Evolutionary conservation across 1,140 invertebrate genomes (phyloP), one percentile per base, ranked within the genome.

Genomic region (Linepithema humile): DNA sequence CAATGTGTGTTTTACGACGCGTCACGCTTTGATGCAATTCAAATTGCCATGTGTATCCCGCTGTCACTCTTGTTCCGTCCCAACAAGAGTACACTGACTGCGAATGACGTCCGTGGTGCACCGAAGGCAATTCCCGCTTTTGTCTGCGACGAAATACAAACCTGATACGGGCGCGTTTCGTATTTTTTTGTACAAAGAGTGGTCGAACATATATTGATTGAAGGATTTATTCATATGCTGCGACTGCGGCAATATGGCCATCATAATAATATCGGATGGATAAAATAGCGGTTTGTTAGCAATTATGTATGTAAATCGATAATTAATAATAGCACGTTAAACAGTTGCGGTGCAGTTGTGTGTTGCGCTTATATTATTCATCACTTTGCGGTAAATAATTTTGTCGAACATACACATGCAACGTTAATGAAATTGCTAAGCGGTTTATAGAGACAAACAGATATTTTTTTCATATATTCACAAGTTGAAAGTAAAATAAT

Each of bases 11-110:
- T 80, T 70, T 80, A 69, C 12, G 2, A 55, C 35, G 26, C 64
- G 48, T 69, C 62, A 69, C 38, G 38, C 50, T 70, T 12, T 20
- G 75, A 77, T 70, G 75, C 75, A 70, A 80, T 80, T 70, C 50
- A 80, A 80, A 80, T 80, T 43, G 75, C 45, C 45, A 10, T 17
- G 64, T 45, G 23, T 67, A 45, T 29, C 65, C 40, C 15, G 64
- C 64, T 67, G 40, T 69, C 65, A 67, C 62, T 5, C 20, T 15
- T 69, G 23, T 15, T 45, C 38, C 26, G 3, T 26, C 7, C 23
- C 23, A 45, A 67, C 23, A 40, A 67, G 40, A 67, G 23, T 29
- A 26, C 9, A 50, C 6, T 5, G 23, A 69, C 65, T 69, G 65
- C 43, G 65, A 69, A 69, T 48, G 65, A 69, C 26, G 26, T 29